A percentile compares a stretch with the other conserved stretches of the same genome.
Conservation (phyloP, 2,113 vertebrate species). For the Cynopterus brachyotis region DNA sequence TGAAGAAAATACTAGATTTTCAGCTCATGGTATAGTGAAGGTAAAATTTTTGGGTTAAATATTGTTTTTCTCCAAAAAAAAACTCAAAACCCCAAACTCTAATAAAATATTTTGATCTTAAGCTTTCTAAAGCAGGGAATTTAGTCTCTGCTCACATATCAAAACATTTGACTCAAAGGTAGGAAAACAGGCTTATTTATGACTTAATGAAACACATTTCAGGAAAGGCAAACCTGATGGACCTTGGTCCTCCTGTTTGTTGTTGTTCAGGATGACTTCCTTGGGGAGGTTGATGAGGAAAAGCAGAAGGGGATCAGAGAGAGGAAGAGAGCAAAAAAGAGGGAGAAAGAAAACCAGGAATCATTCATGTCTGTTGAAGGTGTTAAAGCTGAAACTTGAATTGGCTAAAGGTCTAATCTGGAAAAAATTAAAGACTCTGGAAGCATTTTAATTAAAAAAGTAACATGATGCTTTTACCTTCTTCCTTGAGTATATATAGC, state of each 20-base stretch:
- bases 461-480: slow-evolving; percentile 5
- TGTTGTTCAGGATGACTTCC: neutral
- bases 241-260: neutral
- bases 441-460: slow-evolving; percentile 52
- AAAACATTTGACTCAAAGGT: neutral
- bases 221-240: neutral
- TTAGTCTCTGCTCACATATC: neutral
- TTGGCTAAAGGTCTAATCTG: slow-evolving; percentile 19
- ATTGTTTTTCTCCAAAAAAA: neutral
- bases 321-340: neutral
- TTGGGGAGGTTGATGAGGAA: neutral
- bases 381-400: neutral
- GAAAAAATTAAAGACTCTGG: slow-evolving; percentile 40
- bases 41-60: slow-evolving; percentile 4
- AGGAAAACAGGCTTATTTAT: neutral
- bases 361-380: neutral
- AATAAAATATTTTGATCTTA: neutral
- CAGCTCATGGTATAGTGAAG: neutral
- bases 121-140: neutral
- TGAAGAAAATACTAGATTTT: neutral
- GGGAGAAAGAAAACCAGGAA: neutral
- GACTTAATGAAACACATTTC: neutral
- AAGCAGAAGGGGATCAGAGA: neutral
- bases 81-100: neutral
- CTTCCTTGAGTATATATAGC: neutral